Evolutionary conservation across 2,888 invertebrate species (phyloP), one percentile per base, ranked within the genome.

Genomic region (Lasiommata megera): DNA sequence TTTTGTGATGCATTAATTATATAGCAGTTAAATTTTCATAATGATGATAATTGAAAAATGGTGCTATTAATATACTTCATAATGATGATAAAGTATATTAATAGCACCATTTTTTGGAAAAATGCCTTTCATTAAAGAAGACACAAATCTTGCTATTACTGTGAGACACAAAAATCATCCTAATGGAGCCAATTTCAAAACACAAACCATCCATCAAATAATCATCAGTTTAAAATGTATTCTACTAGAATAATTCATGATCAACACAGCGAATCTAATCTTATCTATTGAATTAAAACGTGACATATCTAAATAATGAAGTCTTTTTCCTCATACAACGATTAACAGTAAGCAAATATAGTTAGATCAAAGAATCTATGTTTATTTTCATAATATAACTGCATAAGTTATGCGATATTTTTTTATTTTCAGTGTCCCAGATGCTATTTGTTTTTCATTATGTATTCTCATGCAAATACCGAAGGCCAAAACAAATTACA

Each of bases 401-500:
- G 7, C 0, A 6, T n/a, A 43, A 23, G 28, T 29, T 14, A 12
- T 28, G 5, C 14, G 14, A 12, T 8, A 29, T 12, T 28, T 12
- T n/a, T n/a, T 23, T 3, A 14, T 28, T 28, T 44, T 9, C 12
- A 44, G 8, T n/a, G 0, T 9, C 28, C 12, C 44, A 28, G 44
- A 29, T 46, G n/a, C n/a, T n/a, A 31, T 16, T 11, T 31, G 31
- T 16, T 16, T 46, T 31, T 11, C 11, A 9, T 16, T 16, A 11
- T 31, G 53, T 40, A 62, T 50, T 38, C 23, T 47, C 58, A 36
- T 54, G 55, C 59, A 60, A 62, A 61, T 64, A 56, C 31, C 38
- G 57, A 64, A 64, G 62, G 61, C 50, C 63, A 51, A 59, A 48
- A 55, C 40, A 51, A 51, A 57, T 51, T 54, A 43, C 54, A 54